phyloP scores from a whole-genome alignment of 2,797 vertebrate genomes.

The Melopsittacus undulatus region DNA sequence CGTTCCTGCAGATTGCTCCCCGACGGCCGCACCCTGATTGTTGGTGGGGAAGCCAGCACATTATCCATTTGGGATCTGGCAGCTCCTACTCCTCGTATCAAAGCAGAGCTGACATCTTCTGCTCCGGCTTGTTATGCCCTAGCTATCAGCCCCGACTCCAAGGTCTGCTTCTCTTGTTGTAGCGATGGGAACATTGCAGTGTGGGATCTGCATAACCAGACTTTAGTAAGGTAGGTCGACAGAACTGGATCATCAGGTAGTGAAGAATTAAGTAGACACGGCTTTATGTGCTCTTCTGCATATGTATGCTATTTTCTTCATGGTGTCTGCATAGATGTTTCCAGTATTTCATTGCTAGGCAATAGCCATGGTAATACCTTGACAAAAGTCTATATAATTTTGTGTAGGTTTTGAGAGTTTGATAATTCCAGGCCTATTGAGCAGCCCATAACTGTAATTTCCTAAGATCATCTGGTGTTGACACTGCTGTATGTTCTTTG shows the following conservation, averaged over 20 bases:
- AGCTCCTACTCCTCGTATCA: conserved; percentile 93
- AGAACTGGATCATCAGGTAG: neutral
- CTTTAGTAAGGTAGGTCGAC: conserved; percentile 80
- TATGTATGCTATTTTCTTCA: neutral
- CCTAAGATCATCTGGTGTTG: neutral
- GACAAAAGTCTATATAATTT: neutral
- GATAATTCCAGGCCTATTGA: neutral
- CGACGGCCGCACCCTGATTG: conserved; percentile 84
- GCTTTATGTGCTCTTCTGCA: neutral
- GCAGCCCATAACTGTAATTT: neutral
- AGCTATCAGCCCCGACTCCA: conserved; percentile 85
- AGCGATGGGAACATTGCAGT: conserved; percentile 88
- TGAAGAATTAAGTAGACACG: neutral
- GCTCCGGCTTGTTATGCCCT: conserved; percentile 84
- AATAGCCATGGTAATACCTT: neutral
- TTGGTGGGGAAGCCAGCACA: conserved; percentile 88
- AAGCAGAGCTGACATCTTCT: conserved; percentile 94
- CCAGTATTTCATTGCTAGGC: neutral
- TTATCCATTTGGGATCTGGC: conserved; percentile 97
- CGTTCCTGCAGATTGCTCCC: conserved; percentile 87
- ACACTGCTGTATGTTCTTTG: neutral
- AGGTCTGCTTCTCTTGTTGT: conserved; percentile 92
- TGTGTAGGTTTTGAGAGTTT: neutral
- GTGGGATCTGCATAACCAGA: conserved; percentile 87
- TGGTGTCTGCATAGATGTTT: neutral